Conservation (phyloP, 2,113 vertebrate genomes). For the Maylandia zebra region DNA sequence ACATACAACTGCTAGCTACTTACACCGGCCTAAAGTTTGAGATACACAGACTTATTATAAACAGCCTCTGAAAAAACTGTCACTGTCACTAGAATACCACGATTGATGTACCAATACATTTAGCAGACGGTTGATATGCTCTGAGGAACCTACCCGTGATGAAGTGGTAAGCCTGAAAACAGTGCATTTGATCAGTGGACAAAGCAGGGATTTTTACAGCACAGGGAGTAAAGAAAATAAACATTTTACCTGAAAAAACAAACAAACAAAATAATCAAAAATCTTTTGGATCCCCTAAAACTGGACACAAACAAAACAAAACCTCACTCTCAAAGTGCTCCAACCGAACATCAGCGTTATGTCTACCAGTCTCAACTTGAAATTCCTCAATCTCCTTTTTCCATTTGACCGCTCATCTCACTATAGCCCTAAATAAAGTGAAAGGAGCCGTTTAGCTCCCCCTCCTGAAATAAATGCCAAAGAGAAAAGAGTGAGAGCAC, state of each 20-base stretch:
- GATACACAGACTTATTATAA: slow-evolving; percentile 13
- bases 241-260: not conserved
- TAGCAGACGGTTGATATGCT: slow-evolving; percentile 19
- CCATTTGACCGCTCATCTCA: slow-evolving; percentile 23
- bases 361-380: not conserved
- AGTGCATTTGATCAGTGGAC: not conserved
- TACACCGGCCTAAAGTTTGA: slow-evolving; percentile 6
- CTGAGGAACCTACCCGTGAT: not conserved
- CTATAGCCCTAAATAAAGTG: slow-evolving; percentile 75
- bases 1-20: slow-evolving; percentile 20
- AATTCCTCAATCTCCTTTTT: not conserved
- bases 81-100: slow-evolving; percentile 44
- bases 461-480: slow-evolving; percentile 63
- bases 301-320: slow-evolving; percentile 21
- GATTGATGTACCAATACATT: slow-evolving; percentile 4
- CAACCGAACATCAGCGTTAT: not conserved
- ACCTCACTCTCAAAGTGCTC: slow-evolving; percentile 15
- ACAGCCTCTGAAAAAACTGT: not conserved
- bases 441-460: slow-evolving; percentile 59
- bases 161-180: not conserved
- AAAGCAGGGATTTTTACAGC: slow-evolving; percentile 49
- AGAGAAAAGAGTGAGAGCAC: slow-evolving; percentile 66
- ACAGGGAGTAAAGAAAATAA: slow-evolving; percentile 26
- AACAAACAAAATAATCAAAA: not conserved
- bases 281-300: slow-evolving; percentile 28